Evolutionary conservation across 2,113 vertebrate species (phyloP), one percentile per base, ranked within the genome.

Genomic region (Mastomys natalensis): DNA sequence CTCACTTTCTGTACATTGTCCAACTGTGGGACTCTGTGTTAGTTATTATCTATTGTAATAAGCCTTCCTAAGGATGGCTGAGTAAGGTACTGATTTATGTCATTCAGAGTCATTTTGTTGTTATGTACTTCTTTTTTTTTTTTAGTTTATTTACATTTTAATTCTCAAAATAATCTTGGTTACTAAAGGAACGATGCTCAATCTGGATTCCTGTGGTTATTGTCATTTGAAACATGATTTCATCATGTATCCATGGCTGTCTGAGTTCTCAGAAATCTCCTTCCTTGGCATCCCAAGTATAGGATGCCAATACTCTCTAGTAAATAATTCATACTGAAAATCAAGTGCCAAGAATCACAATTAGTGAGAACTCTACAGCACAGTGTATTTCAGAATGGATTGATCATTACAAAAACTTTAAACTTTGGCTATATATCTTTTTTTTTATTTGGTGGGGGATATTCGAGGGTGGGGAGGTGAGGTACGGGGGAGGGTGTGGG

Each of bases 131-230:
- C n/a, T n/a, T n/a, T n/a, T n/a, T n/a, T n/a, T n/a, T n/a, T n/a
- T 34, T 70, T 70, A 76, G 55, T 94, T 87, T 34, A 77, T 40
- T 4, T 31, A 37, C 81, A 93, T 87, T 91, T 73, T 93, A 22
- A 55, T 5, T 94, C 17, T 88, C 26, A 85, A 43, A 78, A 85
- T 73, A 73, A 58, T 74, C 37, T 90, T 85, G 9, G 84, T 92
- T 10, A 92, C 17, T 78, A 88, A 40, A 93, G 40, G 13, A 87
- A 66, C 80, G 16, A n/a, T 10, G 6, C 2, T 4, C 64, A 87
- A 5, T 5, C 64, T 53, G 53, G 12, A 88, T 55, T 40, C 40
- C 22, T 72, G 7, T 51, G 16, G 2, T 66, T 5, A 22, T 72
- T 60, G 1, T 12, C 19, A 21, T 58, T 21, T 58, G 15, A 89